These are phyloP conservation scores for Microtus ochrogaster DNA, from an alignment of 2,113 vertebrate genomes.

Conservation along the genomic window DNA sequence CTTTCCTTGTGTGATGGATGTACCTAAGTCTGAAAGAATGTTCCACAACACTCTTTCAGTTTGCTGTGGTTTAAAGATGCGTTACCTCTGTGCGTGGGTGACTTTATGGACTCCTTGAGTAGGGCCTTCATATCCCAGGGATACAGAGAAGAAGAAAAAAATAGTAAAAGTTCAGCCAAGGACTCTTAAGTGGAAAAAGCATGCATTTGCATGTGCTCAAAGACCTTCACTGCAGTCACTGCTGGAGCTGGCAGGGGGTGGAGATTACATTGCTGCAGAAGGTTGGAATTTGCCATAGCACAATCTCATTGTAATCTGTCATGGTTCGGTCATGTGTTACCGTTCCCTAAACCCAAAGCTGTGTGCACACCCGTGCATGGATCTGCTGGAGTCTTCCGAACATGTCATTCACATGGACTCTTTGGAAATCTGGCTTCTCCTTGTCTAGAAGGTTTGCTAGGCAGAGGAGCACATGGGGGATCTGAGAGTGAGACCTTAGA, in stretches of 20 bases:
- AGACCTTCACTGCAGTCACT: neutral
- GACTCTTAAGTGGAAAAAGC: neutral
- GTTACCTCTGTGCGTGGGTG: accelerated
- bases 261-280: neutral
- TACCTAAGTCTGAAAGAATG: neutral
- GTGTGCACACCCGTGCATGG: neutral
- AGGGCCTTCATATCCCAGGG: neutral
- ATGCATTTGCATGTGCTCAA: neutral
- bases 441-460: slow-evolving; percentile 10
- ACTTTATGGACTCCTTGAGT: neutral
- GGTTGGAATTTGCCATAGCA: neutral
- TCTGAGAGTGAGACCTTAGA: neutral
- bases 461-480: neutral
- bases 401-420: neutral
- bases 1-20: neutral
- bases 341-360: neutral
- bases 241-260: neutral
- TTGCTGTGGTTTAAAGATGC: neutral
- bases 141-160: too few species aligned
- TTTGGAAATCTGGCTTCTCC: neutral
- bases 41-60: neutral
- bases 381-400: neutral
- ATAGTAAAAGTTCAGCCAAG: neutral
- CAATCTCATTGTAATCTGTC: neutral
- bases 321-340: neutral